phyloP scores from a whole-genome alignment of 2,113 vertebrate genomes.

The Pao palembangensis region DNA sequence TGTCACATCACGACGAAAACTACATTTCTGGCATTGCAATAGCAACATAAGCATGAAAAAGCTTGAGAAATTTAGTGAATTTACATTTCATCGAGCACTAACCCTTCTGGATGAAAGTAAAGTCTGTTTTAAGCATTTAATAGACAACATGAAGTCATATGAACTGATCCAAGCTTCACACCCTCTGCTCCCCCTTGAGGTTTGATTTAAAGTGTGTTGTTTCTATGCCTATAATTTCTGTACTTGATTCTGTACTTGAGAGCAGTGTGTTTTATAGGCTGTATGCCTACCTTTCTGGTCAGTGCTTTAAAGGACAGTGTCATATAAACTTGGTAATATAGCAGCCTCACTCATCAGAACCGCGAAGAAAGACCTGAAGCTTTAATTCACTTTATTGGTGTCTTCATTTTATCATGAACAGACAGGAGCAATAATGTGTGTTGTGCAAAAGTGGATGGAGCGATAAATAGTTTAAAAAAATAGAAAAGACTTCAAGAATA shows the following conservation, averaged over 20 bases:
- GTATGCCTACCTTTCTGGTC: conserved; percentile 52
- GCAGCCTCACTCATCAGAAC: conserved; percentile 60
- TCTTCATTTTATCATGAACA: conserved; percentile 52
- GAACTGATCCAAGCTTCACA: conserved; percentile 16
- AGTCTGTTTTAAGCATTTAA: neutral
- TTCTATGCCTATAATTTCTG: conserved; percentile 67
- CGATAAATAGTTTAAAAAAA: too few relatives aligned
- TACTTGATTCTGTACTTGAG: conserved; percentile 59
- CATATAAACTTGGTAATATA: conserved; percentile 77
- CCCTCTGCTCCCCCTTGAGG: conserved; percentile 36
- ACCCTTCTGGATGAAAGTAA: neutral
- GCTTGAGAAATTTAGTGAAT: neutral
- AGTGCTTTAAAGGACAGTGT: conserved; percentile 67
- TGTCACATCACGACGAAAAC: neutral
- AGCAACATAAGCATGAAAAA: neutral
- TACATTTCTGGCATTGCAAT: neutral
- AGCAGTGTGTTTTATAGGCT: conserved; percentile 66
- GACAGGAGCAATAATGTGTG: conserved; percentile 52
- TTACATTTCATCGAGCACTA: neutral
- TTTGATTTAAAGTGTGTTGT: conserved; percentile 75
- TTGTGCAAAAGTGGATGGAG: neutral
- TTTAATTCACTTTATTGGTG: conserved; percentile 63
- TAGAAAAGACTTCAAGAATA: too few relatives aligned
- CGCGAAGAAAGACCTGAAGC: conserved; percentile 48
- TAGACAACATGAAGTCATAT: conserved; percentile 18